Evolutionary conservation across 2,113 vertebrate genomes (phyloP).

Genomic region (Stictonetta naevosa): DNA sequence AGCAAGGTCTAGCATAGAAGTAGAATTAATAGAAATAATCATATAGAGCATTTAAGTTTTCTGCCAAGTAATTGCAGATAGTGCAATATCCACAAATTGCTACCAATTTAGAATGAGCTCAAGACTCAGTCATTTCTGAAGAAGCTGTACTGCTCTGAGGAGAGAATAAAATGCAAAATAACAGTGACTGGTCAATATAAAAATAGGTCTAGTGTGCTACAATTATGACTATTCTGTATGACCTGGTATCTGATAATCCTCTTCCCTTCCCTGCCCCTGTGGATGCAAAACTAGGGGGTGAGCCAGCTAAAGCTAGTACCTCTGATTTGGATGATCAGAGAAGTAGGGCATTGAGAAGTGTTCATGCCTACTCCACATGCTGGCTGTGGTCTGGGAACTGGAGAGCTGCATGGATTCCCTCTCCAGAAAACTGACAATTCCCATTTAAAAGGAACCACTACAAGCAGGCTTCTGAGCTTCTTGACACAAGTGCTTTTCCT

Average conservation of each 20-base stretch:
- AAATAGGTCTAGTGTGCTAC: background rate
- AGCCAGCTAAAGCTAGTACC: background rate
- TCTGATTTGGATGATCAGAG: background rate
- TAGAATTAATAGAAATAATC: slow-evolving; percentile 1
- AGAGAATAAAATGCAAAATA: background rate
- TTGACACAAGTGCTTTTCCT: background rate
- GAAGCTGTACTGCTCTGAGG: background rate
- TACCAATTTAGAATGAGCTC: background rate
- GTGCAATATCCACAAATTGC: background rate
- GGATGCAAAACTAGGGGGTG: background rate
- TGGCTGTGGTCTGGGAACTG: background rate
- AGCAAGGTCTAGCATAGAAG: background rate
- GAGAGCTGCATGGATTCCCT: background rate
- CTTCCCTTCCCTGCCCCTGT: background rate
- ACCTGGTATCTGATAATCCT: background rate
- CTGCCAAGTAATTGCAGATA: background rate
- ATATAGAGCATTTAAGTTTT: background rate
- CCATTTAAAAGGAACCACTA: background rate
- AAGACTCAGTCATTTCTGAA: background rate
- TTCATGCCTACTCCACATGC: background rate
- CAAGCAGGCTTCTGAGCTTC: background rate
- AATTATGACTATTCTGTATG: background rate
- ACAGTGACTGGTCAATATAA: background rate
- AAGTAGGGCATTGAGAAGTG: background rate
- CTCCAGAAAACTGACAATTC: background rate